A percentile compares a stretch with the other conserved stretches of the same genome.
Conservation (phyloP, 2,888 invertebrate species). For the Thera obeliscata region DNA sequence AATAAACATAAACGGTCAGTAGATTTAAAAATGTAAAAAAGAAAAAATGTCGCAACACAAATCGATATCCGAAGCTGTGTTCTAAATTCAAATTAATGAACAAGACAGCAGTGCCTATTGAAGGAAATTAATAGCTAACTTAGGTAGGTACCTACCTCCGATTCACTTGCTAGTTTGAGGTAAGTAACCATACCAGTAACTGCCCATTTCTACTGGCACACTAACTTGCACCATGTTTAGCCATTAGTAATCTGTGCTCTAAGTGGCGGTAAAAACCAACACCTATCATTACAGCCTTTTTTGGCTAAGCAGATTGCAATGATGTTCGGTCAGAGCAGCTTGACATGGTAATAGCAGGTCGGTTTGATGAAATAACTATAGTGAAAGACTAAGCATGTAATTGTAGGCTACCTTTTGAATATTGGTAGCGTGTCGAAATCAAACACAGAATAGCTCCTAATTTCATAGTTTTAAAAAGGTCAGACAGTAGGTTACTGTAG, state of each 20-base stretch:
- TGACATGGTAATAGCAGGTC: conserved; percentile 26
- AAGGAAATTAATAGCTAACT: no score
- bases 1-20: no score
- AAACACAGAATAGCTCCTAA: conserved; percentile 1
- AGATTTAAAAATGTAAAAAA: no score
- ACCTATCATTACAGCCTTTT: conserved; percentile 39
- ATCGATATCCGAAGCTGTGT: no score
- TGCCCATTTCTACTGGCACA: conserved; percentile 1
- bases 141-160: no score
- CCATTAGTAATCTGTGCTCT: conserved; percentile 3
- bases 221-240: conserved; percentile 6
- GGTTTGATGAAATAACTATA: conserved; percentile 25
- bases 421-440: conserved; percentile 19
- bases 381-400: conserved; percentile 11
- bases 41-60: no score
- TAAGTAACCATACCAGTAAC: background rate
- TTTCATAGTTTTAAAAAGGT: conserved; percentile 10
- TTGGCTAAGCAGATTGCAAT: conserved; percentile 28
- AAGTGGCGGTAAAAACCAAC: conserved; percentile 32
- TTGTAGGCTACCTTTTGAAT: conserved; percentile 21
- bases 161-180: background rate
- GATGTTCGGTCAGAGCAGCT: conserved; percentile 16
- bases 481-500: background rate
- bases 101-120: no score
- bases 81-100: no score